A percentile compares a stretch with the other conserved stretches of the same genome.
These are phyloP conservation scores for Felis catus DNA, from an alignment of 2,113 vertebrate genomes.

Conservation along the genomic window F.catus_Fca126_mat1.0 CM031424.1:92675501-92676000, in stretches of 20 bases:
- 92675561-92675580: background rate
- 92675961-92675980: background rate
- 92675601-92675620: fast-evolving
- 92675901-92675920: background rate
- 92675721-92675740: background rate
- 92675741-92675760: background rate
- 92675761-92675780: background rate
- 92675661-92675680: background rate
- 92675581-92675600: background rate
- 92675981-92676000: background rate
- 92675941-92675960: background rate
- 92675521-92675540: fast-evolving
- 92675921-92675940: background rate
- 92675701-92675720: background rate
- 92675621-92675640: background rate
- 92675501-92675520: background rate
- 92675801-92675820: background rate
- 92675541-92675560: background rate
- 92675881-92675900: too few relatives aligned
- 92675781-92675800: background rate
- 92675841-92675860: too few relatives aligned
- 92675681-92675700: background rate
- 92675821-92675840: background rate
- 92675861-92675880: background rate
- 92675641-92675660: background rate